phyloP scores from a whole-genome alignment of 2,888 invertebrate species.

The Melolontha melolontha region DNA sequence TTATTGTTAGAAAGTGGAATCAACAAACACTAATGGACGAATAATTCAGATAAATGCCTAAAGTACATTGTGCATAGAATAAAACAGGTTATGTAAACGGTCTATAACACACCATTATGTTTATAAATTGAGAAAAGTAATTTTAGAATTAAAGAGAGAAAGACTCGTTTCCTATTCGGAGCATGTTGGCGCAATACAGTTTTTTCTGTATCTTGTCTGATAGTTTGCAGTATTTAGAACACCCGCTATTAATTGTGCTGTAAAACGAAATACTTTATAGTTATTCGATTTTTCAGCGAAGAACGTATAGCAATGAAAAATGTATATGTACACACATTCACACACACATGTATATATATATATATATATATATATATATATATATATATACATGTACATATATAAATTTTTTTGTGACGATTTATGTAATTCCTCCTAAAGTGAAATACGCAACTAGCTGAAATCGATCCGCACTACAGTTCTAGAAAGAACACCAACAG shows the following conservation, averaged over 20 bases:
- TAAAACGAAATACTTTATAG: constrained; percentile 35
- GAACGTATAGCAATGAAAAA: constrained; percentile 38
- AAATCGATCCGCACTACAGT: neutral
- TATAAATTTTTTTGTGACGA: constrained; percentile 7
- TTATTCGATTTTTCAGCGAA: constrained; percentile 44
- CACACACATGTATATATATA: too few species aligned
- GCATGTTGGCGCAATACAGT: constrained; percentile 28
- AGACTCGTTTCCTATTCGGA: constrained; percentile 40
- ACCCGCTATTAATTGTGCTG: constrained; percentile 27
- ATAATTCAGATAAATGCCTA: constrained; percentile 20
- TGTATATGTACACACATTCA: constrained; percentile 1
- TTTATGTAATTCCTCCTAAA: constrained; percentile 36
- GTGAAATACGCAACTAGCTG: constrained; percentile 16
- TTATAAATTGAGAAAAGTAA: constrained; percentile 42
- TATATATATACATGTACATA: neutral
- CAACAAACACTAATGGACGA: constrained; percentile 1
- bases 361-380: too few species aligned
- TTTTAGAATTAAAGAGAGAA: constrained; percentile 28
- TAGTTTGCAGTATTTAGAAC: constrained; percentile 39
- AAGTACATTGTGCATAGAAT: constrained; percentile 22
- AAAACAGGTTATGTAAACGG: constrained; percentile 37
- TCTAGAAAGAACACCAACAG: constrained; percentile 14
- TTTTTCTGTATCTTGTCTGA: constrained; percentile 29
- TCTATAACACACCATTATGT: constrained; percentile 37
- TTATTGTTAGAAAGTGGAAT: constrained; percentile 26